Base-by-base conservation (phyloP, 2,113 vertebrate genomes). In the Podarcis cretensis region DNA sequence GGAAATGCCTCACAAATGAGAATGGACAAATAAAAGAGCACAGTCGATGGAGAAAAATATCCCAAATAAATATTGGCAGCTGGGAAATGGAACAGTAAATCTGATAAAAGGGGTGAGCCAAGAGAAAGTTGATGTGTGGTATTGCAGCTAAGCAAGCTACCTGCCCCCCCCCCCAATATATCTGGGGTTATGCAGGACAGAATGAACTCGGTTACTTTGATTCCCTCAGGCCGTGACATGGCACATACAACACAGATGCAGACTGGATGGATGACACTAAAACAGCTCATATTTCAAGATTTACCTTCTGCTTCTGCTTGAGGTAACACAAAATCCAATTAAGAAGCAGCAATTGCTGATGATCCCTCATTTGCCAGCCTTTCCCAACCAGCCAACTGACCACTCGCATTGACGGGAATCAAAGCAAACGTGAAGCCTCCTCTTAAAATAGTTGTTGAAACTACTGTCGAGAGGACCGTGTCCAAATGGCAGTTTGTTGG, bases 251-350 rank as follows among this genome's bases (percentile, higher is more conserved):
- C 4, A 84, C 25, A 87, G 27, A 35, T 84, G 40, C 66, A 90
- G 35, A 87, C 48, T 87, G 69, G 81, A 88, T 68, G 81, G 82
- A 74, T 78, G 84, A 78, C 80, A 91, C 77, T 0, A 90, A 37
- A 23, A 82, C 57, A 18, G 5, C 65, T 65, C 0, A 65, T 16
- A 73, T 82, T 83, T 77, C 35, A 69, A 59, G 2, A 9, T 0
- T 84, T 92, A 57, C 76, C 73, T 86, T 81, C 18, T 80, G 7
- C 37, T 79, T 5, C 30, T 85, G 7, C 12, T 81, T 91, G 27
- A 83, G 8, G 48, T 0, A 43, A 80, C 77, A 89, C 9, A 35
- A 0, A 0, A n/a, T 69, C 27, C 78, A 91, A 87, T 21, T 48
- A 85, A 86, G 2, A 30, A 78, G 16, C 35, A 57, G 0, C 0